Conservation (phyloP, 2,797 vertebrate species). For the Sebastes diploproa region DNA sequence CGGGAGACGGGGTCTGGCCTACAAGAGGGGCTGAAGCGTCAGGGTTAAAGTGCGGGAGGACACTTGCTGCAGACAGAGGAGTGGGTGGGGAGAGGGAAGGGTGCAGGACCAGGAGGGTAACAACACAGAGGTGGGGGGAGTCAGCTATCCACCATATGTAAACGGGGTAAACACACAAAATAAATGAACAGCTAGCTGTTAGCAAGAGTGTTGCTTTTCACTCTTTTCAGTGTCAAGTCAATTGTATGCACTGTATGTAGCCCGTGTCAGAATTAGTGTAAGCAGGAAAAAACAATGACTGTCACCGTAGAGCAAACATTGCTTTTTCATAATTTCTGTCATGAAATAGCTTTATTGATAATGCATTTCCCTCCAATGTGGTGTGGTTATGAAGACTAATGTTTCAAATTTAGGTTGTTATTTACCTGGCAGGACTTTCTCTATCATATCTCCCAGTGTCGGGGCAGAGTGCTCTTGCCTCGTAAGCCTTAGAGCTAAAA, state of each 20-base stretch:
- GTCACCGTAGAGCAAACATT: conserved; percentile 19
- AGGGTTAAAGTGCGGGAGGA: conserved; percentile 71
- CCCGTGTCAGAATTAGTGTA: neutral
- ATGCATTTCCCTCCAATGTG: conserved; percentile 19
- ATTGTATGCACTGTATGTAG: neutral
- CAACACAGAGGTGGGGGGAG: conserved; percentile 35
- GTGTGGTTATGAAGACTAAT: conserved; percentile 40
- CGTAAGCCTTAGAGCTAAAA: conserved; percentile 94
- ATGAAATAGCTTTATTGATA: neutral
- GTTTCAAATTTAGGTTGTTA: conserved; percentile 65
- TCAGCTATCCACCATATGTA: conserved; percentile 29
- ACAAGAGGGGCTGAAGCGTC: conserved; percentile 72
- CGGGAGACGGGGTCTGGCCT: conserved; percentile 89
- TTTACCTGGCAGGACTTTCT: conserved; percentile 95
- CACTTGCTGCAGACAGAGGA: conserved; percentile 55
- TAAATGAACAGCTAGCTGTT: conserved; percentile 2
- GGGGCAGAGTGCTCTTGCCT: conserved; percentile 98
- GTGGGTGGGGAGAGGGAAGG: conserved; percentile 10
- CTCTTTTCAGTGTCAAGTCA: neutral
- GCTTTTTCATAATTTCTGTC: conserved; percentile 29
- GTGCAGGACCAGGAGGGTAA: conserved; percentile 5
- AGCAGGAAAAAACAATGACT: conserved; percentile 35
- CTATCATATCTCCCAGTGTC: conserved; percentile 95
- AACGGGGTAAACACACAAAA: too few relatives aligned
- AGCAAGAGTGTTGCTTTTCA: conserved; percentile 14